phyloP scores from a whole-genome alignment of 2,113 vertebrate species.

The Cyphomyrus discorhynchus region DNA sequence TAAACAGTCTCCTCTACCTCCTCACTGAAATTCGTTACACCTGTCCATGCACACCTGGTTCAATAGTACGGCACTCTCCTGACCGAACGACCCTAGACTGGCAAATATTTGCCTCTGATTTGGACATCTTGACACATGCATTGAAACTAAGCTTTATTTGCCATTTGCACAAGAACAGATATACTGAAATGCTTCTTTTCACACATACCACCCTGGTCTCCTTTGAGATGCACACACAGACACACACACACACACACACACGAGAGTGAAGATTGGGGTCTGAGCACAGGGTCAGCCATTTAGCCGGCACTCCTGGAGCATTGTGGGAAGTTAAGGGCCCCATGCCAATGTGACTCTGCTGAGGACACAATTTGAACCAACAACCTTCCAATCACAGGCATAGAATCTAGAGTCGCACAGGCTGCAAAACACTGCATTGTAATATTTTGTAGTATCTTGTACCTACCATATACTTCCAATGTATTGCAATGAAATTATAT shows the following conservation, averaged over 20 bases:
- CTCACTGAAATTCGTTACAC: background rate
- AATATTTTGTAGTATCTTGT: background rate
- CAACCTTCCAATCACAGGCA: background rate
- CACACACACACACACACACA: background rate
- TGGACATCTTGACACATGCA: background rate
- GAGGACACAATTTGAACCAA: background rate
- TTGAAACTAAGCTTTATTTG: background rate
- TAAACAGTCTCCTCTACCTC: background rate
- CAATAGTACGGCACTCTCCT: background rate
- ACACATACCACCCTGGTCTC: background rate
- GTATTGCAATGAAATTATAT: background rate
- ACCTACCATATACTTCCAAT: background rate
- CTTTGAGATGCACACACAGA: background rate
- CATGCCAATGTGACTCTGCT: background rate
- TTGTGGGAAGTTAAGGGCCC: background rate
- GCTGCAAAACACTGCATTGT: background rate
- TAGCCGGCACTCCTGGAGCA: background rate
- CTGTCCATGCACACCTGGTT: background rate
- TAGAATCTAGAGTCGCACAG: background rate
- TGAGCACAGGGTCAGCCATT: background rate
- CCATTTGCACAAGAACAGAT: background rate
- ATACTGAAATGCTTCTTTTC: background rate
- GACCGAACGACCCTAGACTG: background rate
- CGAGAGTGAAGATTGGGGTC: background rate
- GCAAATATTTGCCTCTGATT: background rate